Conservation (phyloP, 2,888 invertebrate genomes). For the Diloba caeruleocephala region DNA sequence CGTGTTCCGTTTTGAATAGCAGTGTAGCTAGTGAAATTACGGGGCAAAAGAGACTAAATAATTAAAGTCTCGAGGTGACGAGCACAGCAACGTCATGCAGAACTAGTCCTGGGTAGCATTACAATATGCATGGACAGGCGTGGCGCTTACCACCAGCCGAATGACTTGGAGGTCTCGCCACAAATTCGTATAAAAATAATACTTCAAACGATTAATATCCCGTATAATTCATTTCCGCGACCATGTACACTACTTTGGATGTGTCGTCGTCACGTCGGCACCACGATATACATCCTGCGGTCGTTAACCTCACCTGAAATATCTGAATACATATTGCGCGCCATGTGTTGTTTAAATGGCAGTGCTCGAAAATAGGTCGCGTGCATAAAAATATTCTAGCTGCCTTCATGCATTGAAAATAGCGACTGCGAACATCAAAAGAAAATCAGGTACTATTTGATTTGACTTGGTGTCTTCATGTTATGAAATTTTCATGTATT, state of each 20-base stretch:
- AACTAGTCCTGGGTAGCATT: too few species aligned
- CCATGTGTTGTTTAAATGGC: constrained; percentile 62
- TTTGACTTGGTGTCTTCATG: constrained; percentile 12
- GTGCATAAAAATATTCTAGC: constrained; percentile 54
- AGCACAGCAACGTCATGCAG: too few species aligned
- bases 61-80: too few species aligned
- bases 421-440: constrained; percentile 16
- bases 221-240: constrained; percentile 8
- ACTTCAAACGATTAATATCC: too few species aligned
- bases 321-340: constrained; percentile 59
- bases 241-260: constrained; percentile 28
- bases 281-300: constrained; percentile 42
- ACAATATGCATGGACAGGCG: too few species aligned
- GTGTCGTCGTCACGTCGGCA: constrained; percentile 28
- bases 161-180: too few species aligned
- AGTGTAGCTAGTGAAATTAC: too few species aligned
- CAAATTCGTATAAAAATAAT: too few species aligned
- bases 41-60: too few species aligned
- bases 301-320: constrained; percentile 63
- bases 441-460: constrained; percentile 24
- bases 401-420: constrained; percentile 40
- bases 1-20: too few species aligned
- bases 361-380: constrained; percentile 60
- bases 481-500: constrained; percentile 20
- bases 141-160: too few species aligned